Evolutionary conservation across 2,888 invertebrate genomes (phyloP), one percentile per base, ranked within the genome.

Genomic region (Acanthopleura granulata): DNA sequence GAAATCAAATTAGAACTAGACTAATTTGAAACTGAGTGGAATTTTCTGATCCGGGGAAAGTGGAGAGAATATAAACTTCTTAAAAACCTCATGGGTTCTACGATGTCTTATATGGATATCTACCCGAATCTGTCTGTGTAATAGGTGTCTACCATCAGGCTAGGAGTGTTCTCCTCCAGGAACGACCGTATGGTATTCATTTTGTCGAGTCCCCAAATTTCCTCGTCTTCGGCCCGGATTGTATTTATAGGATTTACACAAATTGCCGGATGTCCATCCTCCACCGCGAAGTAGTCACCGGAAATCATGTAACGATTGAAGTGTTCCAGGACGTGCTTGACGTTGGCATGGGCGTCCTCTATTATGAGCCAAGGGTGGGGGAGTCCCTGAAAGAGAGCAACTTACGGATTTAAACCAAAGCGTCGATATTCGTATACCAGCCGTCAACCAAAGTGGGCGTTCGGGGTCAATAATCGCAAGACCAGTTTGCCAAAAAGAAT

Each of bases 331-430:
- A 49, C 49, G 15, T 18, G n/a, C 11, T 51, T 25, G 9, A 72
- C 22, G 27, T 51, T 51, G n/a, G 30, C 72, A 50, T 72, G 72
- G 11, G 72, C 72, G n/a, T 72, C 72, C 18, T 72, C 72, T 18
- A 72, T 50, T 22, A 72, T 30, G 25, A 72, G 50, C 72, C 72
- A 72, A 15, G 72, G 72, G 22, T 72, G 72, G n/a, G 72, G 51
- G 0, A 49, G 51, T 27, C 1, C 0, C 72, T 72, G 72, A 18
- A 25, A 69, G 25, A 30, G 15, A 40, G 3, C 40, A 22, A 4
- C 4, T 22, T 3, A n/a, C 6, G 6, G n/a, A 22, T n/a, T n/a
- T n/a, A n/a, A n/a, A n/a, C n/a, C n/a, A n/a, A n/a, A n/a, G n/a
- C n/a, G n/a, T n/a, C n/a, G n/a, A n/a, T n/a, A n/a, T n/a, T n/a